A percentile compares a stretch with the other conserved stretches of the same genome.
Conservation (phyloP, 2,113 vertebrate species). For the Bubo bubo region DNA sequence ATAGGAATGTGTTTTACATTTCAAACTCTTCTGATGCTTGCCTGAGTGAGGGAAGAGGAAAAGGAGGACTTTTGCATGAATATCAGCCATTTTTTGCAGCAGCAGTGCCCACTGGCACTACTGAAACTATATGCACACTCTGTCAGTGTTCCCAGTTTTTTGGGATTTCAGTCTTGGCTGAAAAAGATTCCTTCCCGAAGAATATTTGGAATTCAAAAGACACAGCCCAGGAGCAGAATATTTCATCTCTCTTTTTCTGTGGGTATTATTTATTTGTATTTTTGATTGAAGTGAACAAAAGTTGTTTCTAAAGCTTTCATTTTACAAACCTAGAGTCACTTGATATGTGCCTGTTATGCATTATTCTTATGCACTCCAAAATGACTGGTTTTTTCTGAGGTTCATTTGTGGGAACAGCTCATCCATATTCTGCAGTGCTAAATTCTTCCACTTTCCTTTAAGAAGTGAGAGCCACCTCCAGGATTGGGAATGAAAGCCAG, state of each 20-base stretch:
- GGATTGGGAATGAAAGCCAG: not conserved
- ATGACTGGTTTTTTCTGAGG: not conserved
- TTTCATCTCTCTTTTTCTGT: not conserved
- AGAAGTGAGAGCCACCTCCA: not conserved
- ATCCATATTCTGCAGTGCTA: not conserved
- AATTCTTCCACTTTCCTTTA: not conserved
- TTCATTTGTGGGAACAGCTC: not conserved
- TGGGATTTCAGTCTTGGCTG: not conserved
- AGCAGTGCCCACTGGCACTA: not conserved
- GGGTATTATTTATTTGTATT: not conserved
- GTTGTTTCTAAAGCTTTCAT: not conserved
- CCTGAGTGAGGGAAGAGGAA: not conserved
- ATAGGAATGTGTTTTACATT: constrained; percentile 45
- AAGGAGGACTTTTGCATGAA: not conserved
- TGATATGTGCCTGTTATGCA: not conserved
- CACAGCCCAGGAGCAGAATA: not conserved
- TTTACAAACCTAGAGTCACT: not conserved
- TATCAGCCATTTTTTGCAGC: not conserved
- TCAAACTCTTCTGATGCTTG: constrained; percentile 27
- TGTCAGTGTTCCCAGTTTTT: not conserved
- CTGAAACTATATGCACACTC: not conserved
- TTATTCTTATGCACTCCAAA: not conserved
- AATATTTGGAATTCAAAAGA: not conserved
- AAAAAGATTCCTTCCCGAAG: not conserved
- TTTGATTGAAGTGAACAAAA: not conserved